A percentile compares a stretch with the other conserved stretches of the same genome.
These are phyloP conservation scores for Diploscapter pachys DNA, from an alignment of 1,140 invertebrate genomes.

Conservation along the genomic window DNA sequence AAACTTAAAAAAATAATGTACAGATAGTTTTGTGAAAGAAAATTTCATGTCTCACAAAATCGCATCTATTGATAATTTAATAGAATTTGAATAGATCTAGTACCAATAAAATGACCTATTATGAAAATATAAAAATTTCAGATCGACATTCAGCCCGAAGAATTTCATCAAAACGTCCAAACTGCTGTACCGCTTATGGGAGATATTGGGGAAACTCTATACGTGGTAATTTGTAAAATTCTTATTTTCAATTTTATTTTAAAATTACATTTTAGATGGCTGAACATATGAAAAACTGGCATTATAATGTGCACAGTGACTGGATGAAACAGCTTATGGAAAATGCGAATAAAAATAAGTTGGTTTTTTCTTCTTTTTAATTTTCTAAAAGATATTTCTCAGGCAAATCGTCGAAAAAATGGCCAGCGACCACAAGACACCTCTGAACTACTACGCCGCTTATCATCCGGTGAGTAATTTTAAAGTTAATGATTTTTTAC, in stretches of 20 bases:
- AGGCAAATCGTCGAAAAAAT: slow-evolving; percentile 63
- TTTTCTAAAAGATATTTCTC: neutral
- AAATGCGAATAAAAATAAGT: slow-evolving; percentile 66
- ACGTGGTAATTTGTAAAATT: slow-evolving; percentile 44
- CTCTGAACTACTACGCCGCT: slow-evolving; percentile 88
- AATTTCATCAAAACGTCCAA: slow-evolving; percentile 81
- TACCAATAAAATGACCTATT: no score
- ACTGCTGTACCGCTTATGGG: slow-evolving; percentile 74
- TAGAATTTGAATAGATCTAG: no score
- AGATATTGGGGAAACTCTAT: slow-evolving; percentile 71
- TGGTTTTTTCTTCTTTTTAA: neutral
- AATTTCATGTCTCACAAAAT: no score
- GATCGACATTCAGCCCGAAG: slow-evolving; percentile 84
- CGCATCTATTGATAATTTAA: no score
- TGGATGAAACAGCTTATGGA: slow-evolving; percentile 68
- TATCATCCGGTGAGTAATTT: slow-evolving; percentile 70
- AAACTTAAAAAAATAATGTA: no score
- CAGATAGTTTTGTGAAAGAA: no score
- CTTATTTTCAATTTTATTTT: neutral
- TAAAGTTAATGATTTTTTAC: slow-evolving; percentile 58
- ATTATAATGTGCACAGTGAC: slow-evolving; percentile 59
- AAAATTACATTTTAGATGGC: slow-evolving; percentile 49
- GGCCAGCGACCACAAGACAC: slow-evolving; percentile 68
- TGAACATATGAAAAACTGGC: slow-evolving; percentile 64
- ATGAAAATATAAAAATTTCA: slow-evolving; percentile 54